A percentile compares a stretch with the other conserved stretches of the same genome.
Conservation (phyloP, 2,888 invertebrate species). For the Eurytoma californica region DNA sequence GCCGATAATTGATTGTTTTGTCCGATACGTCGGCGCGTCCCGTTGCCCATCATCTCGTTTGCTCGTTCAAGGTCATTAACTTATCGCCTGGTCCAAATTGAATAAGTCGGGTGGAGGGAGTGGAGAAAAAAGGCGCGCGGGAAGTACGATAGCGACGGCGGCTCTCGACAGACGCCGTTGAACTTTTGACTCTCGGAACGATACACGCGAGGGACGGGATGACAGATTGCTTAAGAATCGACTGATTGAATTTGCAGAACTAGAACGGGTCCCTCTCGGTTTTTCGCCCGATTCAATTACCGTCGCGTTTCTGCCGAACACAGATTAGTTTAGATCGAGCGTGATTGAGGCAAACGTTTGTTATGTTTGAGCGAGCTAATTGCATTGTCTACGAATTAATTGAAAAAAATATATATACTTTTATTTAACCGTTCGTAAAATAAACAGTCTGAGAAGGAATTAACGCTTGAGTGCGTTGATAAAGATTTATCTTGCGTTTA, state of each 20-base stretch:
- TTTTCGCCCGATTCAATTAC: conserved; percentile 34
- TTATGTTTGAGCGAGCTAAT: neutral
- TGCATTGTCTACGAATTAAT: neutral
- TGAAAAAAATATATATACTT: too few relatives aligned
- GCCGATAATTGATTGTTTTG: conserved; percentile 48
- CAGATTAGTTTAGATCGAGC: too few relatives aligned
- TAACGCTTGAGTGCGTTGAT: too few relatives aligned
- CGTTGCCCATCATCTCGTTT: conserved; percentile 6
- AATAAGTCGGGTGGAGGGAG: conserved; percentile 15
- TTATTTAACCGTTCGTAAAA: too few relatives aligned
- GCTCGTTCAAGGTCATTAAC: conserved; percentile 52
- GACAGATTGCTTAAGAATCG: conserved; percentile 47
- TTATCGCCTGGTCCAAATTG: conserved; percentile 44
- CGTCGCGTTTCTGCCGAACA: neutral
- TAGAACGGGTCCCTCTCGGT: conserved; percentile 4
- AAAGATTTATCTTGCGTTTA: too few relatives aligned
- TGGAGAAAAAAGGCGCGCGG: neutral
- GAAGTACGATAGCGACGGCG: conserved; percentile 17
- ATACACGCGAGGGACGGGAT: conserved; percentile 14
- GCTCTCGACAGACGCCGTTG: conserved; percentile 36
- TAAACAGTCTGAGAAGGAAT: too few relatives aligned
- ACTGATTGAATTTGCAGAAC: conserved; percentile 46
- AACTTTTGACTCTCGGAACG: conserved; percentile 51
- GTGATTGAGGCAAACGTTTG: too few relatives aligned
- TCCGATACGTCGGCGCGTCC: conserved; percentile 23